Evolutionary conservation across 2,113 vertebrate genomes (phyloP), one percentile per base, ranked within the genome.

Genomic region (Cyanistes caeruleus): DNA sequence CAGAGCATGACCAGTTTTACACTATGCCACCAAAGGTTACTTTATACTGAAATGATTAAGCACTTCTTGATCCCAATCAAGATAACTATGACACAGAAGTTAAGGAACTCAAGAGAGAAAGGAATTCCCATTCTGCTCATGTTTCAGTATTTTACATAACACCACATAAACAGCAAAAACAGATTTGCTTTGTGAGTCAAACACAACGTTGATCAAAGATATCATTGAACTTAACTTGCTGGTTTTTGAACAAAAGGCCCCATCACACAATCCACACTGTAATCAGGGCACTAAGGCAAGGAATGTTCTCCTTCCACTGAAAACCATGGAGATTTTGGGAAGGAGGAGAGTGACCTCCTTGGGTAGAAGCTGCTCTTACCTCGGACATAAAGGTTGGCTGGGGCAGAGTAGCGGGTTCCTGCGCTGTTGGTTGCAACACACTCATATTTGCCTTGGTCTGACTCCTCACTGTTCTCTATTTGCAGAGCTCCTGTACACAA

Each of bases 391-490:
- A 99, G 99, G 96, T 99, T 99, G 28, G 99, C 99, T 0, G 99
- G 99, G 84, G 99, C 98, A 2, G 99, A 99, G 97, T 99, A 99
- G 91, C 99, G 99, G 24, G 99, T 99, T 97, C 99, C 99, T 11
- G 99, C 99, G 1, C 98, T 98, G 99, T 99, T 99, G 96, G 99
- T 98, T 22, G 99, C 99, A 95, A 99, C 99, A 58, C 99, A 99
- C 96, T 99, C 99, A 4, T 99, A 99, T 98, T 99, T 99, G 95
- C 99, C 99, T 98, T 99, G 99, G 98, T 99, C 99, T 2, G 99
- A 99, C 95, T 99, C 99, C 97, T 99, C 99, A 3, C 99, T 99
- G 98, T 99, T 99, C 96, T 99, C 99, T 78, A 99, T 99, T 97
- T 99, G 99, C 82, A 99, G 98, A 27, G 99, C 99, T 97, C 99